Evolutionary conservation across 2,888 invertebrate species (phyloP).

Genomic region (Cylloceria caligata): DNA sequence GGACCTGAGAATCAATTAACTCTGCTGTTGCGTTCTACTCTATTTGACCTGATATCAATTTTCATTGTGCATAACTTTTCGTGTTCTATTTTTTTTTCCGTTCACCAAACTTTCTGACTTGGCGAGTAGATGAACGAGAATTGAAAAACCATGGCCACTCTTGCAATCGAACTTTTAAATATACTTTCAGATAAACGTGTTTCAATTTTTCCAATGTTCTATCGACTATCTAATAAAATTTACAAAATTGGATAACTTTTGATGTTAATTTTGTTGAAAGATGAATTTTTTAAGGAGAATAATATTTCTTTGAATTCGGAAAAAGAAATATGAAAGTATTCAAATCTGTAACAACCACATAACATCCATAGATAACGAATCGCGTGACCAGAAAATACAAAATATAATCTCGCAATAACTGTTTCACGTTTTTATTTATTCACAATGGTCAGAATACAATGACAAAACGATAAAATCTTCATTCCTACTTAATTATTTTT

Average conservation of each 20-base stretch:
- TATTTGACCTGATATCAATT: conserved; percentile 40
- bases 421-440: neutral
- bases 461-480: neutral
- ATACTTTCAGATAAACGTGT: neutral
- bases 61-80: conserved; percentile 28
- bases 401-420: too few relatives aligned
- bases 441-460: neutral
- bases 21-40: conserved; percentile 27
- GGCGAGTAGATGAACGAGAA: neutral
- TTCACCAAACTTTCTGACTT: conserved; percentile 5
- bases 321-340: neutral
- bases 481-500: neutral
- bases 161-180: conserved; percentile 12
- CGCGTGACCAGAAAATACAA: too few relatives aligned
- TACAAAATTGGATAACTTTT: neutral
- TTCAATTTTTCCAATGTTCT: neutral
- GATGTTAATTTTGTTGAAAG: neutral
- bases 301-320: too few relatives aligned
- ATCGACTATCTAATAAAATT: neutral
- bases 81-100: neutral
- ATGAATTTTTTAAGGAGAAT: neutral
- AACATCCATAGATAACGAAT: neutral
- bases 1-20: conserved; percentile 41
- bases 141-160: neutral
- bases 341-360: neutral